phyloP scores from a whole-genome alignment of 2,113 vertebrate genomes.

The Leptocoma aspasia region DNA sequence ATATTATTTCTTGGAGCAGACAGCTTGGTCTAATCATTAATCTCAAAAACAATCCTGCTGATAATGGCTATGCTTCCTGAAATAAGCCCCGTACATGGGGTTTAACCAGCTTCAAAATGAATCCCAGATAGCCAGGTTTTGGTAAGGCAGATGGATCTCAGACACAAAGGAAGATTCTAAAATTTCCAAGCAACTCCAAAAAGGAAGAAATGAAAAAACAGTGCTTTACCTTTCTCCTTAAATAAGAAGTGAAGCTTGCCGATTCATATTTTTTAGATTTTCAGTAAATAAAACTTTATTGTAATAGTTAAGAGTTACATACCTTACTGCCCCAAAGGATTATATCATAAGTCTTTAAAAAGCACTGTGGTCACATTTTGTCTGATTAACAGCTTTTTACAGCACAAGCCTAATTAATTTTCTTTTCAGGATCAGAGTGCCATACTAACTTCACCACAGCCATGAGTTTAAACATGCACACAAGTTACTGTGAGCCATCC shows the following conservation, averaged over 20 bases:
- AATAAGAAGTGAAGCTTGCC: not conserved
- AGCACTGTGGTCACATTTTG: not conserved
- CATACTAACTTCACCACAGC: not conserved
- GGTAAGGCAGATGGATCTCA: not conserved
- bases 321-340: not conserved
- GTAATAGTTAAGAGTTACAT: not conserved
- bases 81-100: not conserved
- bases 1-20: not conserved
- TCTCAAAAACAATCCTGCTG: not conserved
- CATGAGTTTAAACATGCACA: not conserved
- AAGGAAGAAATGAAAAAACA: not conserved
- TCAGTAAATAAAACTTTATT: not conserved
- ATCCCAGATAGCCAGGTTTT: not conserved
- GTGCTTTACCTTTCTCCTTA: not conserved
- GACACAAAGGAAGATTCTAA: not conserved
- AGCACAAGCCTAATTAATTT: not conserved
- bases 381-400: not conserved
- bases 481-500: not conserved
- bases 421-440: not conserved
- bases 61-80: not conserved
- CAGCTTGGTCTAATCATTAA: not conserved
- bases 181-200: not conserved
- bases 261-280: not conserved
- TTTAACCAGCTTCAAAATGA: not conserved
- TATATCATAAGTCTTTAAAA: not conserved